Evolutionary conservation across 2,888 invertebrate species (phyloP).

Genomic region (Drosophila longiperda): DNA sequence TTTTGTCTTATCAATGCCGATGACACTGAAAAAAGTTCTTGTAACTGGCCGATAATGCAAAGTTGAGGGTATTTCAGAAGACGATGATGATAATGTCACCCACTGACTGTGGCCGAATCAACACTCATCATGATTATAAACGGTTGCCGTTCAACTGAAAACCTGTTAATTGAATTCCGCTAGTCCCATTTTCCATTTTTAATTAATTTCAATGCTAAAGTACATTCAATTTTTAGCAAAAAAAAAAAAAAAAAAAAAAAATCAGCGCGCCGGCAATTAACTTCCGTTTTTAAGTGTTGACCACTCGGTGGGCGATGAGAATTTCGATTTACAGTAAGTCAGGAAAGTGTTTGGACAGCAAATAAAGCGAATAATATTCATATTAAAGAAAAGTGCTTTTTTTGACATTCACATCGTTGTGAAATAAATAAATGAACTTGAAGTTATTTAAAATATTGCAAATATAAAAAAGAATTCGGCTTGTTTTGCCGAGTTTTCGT

Average conservation of each 20-base stretch:
- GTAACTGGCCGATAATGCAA: slow-evolving; percentile 31
- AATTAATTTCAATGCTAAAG: slow-evolving; percentile 39
- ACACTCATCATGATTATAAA: slow-evolving; percentile 7
- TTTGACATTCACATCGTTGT: not conserved
- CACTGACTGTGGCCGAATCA: not conserved
- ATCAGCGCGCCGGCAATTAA: slow-evolving; percentile 44
- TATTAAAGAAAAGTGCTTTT: not conserved
- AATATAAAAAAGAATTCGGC: not conserved
- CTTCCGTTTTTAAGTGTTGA: slow-evolving; percentile 50
- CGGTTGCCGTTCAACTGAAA: slow-evolving; percentile 6
- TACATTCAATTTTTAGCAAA: not conserved
- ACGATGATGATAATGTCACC: slow-evolving; percentile 30
- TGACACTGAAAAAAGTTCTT: slow-evolving; percentile 33
- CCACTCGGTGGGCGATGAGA: not conserved
- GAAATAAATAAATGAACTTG: not conserved
- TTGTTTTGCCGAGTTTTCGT: no score
- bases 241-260: not conserved
- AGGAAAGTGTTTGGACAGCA: not conserved
- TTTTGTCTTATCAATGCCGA: slow-evolving; percentile 37
- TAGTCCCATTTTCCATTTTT: slow-evolving; percentile 32
- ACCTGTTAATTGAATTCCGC: slow-evolving; percentile 35
- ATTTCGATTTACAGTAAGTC: not conserved
- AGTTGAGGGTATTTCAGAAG: not conserved
- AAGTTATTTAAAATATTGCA: not conserved
- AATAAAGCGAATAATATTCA: not conserved